Evolutionary conservation across 2,888 invertebrate genomes (phyloP).

Genomic region (Encarsia formosa): DNA sequence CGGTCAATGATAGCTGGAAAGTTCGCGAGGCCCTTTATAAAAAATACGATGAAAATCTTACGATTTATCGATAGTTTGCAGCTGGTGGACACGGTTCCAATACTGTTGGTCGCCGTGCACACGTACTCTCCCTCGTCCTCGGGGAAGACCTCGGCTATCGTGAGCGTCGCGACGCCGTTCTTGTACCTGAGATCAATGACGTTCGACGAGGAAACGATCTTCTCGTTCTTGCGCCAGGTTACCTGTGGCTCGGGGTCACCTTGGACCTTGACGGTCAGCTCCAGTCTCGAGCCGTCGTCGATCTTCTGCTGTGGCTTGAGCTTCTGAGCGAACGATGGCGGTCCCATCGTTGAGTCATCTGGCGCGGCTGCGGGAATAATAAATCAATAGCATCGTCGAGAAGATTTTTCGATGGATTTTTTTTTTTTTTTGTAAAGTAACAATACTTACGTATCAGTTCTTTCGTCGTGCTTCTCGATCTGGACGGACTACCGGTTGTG

Average conservation of each 20-base stretch:
- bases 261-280: constrained; percentile 76
- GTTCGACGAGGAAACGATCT: constrained; percentile 68
- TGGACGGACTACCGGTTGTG: constrained; percentile 73
- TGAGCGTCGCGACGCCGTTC: constrained; percentile 79
- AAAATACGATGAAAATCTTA: constrained; percentile 41
- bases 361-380: constrained; percentile 65
- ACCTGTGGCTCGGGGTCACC: constrained; percentile 93
- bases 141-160: constrained; percentile 90
- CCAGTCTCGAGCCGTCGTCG: constrained; percentile 81
- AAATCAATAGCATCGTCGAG: constrained; percentile 3
- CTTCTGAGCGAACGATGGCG: constrained; percentile 78
- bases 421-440: not conserved
- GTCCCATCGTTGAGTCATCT: constrained; percentile 83
- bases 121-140: constrained; percentile 90
- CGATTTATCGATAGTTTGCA: constrained; percentile 81
- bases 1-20: no score
- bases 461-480: constrained; percentile 86
- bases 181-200: constrained; percentile 90
- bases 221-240: constrained; percentile 84
- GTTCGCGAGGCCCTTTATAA: no score
- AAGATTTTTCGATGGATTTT: not conserved
- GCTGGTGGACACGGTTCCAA: constrained; percentile 79
- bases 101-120: constrained; percentile 87
- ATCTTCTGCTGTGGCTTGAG: constrained; percentile 68
- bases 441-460: constrained; percentile 69